Evolutionary conservation across 2,113 vertebrate species (phyloP), one percentile per base, ranked within the genome.

Genomic region (Zapornia atra): DNA sequence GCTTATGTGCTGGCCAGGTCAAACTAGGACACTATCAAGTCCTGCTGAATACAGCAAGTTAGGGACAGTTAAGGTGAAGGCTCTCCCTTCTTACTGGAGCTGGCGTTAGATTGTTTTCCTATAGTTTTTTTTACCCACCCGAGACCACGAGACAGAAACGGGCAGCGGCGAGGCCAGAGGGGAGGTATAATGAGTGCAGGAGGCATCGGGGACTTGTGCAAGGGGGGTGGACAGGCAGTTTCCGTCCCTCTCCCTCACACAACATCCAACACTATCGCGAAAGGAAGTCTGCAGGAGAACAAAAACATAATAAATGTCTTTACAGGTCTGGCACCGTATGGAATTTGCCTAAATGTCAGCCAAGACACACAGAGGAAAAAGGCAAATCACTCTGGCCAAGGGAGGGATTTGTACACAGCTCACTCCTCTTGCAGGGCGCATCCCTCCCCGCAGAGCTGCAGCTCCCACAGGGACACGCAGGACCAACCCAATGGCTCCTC

Each of bases 131-230:
- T 53, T 42, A 61, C 22, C 5, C 63, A n/a, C 22, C 34, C 50
- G 82, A 69, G 40, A 60, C 65, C 19, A 56, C 2, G 1, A 44
- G 48, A 38, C 21, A 19, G 5, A 42, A 53, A 48, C 2, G 22
- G 44, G 59, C 54, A 57, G 24, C 5, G 57, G 38, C 9, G 36
- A 75, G 25, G 44, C 18, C 82, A 73, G 29, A 4, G 13, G 56
- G 16, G 29, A 75, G 40, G 20, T 48, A 29, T 21, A 33, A 22
- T 0, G 20, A 0, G 5, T 34, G 12, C 0, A 1, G 25, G 14
- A 90, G 17, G n/a, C 40, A 34, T 31, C 1, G 2, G 79, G 59
- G 71, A 44, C 1, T 2, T 13, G 28, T 17, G 12, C 0, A 0
- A 19, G 25, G 26, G 66, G 68, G 75, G 17, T 46, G 50, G 51